Evolutionary conservation across 2,797 vertebrate genomes (phyloP).

Genomic region (Zalophus californianus): DNA sequence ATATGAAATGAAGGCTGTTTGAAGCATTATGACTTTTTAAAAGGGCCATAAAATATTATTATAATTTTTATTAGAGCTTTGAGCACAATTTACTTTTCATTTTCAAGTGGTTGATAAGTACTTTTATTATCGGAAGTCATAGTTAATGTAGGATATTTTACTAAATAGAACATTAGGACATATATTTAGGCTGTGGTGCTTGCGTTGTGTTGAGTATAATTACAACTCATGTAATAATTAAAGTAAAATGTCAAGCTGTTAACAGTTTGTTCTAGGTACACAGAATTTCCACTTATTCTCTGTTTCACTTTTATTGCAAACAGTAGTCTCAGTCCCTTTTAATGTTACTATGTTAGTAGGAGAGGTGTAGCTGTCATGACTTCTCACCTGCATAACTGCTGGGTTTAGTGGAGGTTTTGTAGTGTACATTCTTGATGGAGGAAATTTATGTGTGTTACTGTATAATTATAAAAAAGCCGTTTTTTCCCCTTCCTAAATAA

Average conservation of each 20-base stretch:
- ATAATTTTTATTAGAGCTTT: slow-evolving; percentile 22
- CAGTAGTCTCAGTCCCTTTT: neutral
- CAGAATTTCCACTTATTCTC: neutral
- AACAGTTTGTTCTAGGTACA: neutral
- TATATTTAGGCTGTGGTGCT: slow-evolving; percentile 6
- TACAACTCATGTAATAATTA: neutral
- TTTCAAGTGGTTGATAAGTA: slow-evolving; percentile 24
- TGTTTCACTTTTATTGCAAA: slow-evolving; percentile 43
- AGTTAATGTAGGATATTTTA: neutral
- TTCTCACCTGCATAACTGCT: neutral
- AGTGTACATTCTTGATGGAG: neutral
- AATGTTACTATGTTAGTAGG: neutral
- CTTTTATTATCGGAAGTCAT: slow-evolving; percentile 30
- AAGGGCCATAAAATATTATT: neutral
- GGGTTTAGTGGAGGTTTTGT: neutral
- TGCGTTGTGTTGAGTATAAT: slow-evolving; percentile 7
- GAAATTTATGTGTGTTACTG: neutral
- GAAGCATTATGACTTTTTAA: slow-evolving; percentile 7
- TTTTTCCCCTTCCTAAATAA: neutral
- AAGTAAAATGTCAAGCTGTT: slow-evolving; percentile 39
- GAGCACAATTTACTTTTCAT: slow-evolving; percentile 15
- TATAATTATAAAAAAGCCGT: neutral
- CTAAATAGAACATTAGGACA: neutral
- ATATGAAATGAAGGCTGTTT: slow-evolving; percentile 21
- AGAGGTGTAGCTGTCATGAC: neutral